phyloP scores from a whole-genome alignment of 92 coral and sea anemone genomes.

The Diadumene lineata region DNA sequence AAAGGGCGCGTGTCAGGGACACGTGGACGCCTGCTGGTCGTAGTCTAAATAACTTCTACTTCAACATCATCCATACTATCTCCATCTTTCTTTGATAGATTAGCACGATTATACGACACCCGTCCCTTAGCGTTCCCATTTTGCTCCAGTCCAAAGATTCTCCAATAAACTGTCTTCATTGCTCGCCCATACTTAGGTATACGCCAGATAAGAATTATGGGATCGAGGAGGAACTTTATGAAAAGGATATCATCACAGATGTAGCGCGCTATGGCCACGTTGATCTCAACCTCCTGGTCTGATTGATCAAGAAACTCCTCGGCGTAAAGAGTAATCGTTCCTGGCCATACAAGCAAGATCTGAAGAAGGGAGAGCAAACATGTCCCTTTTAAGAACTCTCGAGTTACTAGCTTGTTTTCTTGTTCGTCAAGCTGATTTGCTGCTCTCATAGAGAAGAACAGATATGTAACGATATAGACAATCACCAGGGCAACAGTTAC shows the following conservation, averaged over 20 bases:
- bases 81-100: neutral
- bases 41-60: neutral
- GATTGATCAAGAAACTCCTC: conserved; percentile 1
- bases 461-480: conserved; percentile 57
- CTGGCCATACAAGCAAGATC: conserved; percentile 65
- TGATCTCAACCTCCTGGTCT: conserved; percentile 18
- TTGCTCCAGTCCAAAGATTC: neutral
- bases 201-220: conserved; percentile 64
- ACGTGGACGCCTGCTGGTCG: no score
- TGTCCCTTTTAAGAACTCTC: conserved; percentile 68
- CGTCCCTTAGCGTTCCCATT: neutral
- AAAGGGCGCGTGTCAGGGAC: no score
- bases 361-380: conserved; percentile 53
- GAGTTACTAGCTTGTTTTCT: conserved; percentile 5
- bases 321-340: neutral
- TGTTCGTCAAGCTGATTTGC: neutral
- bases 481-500: conserved; percentile 47
- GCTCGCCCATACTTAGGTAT: conserved; percentile 63
- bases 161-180: neutral
- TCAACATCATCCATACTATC: conserved; percentile 4
- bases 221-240: conserved; percentile 70
- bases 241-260: conserved; percentile 16
- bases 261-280: conserved; percentile 3
- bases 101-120: neutral
- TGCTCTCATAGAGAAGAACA: conserved; percentile 27